Evolutionary conservation across 1,140 invertebrate genomes (phyloP), one percentile per base, ranked within the genome.

Genomic region (Drosophila mauritiana): DNA sequence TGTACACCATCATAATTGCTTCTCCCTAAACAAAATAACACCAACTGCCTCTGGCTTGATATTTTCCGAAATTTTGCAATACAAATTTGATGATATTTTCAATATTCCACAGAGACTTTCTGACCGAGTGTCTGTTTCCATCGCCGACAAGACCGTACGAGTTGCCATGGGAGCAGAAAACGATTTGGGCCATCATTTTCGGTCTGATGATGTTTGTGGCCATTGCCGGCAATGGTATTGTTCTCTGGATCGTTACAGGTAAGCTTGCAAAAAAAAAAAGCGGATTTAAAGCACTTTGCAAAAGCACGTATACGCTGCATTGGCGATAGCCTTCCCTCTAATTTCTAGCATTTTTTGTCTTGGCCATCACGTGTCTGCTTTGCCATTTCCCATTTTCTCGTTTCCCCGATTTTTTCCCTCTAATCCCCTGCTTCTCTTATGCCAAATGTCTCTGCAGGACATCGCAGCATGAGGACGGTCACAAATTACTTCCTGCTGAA

Each of bases 401-500:
- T 15, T 12, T 43, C 20, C 10, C 11, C 5, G 2, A 4, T 10
- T n/a, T 45, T 27, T 20, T 31, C 6, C n/a, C 25, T 17, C 7
- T 37, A 27, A 65, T 43, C 43, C 22, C 20, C 12, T 48, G 17
- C 17, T 42, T 25, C 8, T 15, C 11, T 10, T 25, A 42, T 4
- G 11, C 43, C 22, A 12, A 12, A 11, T 22, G 20, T 15, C 64
- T 56, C 43, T 91, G 72, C 92, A 95, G 95, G 94, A 51, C 96
- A 98, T 93, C 95, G 97, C 67, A 93, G 97, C 59, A 99, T 99
- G 98, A 93, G 98, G 48, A 98, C 97, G 0, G 97, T 98, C 3
- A 99, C 98, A 51, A 99, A 99, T 93, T 98, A 98, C 91, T 98
- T 99, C 92, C 93, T 99, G 48, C 96, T 98, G n/a, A 99, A 99